phyloP scores from a whole-genome alignment of 2,888 invertebrate species.

The Cyaniris semiargus region DNA sequence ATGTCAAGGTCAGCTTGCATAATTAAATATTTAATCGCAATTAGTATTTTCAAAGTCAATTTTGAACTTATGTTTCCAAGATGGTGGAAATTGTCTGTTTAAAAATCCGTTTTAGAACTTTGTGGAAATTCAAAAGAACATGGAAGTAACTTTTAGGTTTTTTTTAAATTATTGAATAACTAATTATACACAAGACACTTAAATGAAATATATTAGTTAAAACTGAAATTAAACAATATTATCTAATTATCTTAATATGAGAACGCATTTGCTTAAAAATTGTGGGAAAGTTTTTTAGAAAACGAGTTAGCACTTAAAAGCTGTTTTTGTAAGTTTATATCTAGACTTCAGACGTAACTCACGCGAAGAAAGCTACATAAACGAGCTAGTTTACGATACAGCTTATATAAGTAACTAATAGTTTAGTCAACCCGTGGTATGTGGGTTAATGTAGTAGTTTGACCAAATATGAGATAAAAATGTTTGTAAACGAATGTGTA shows the following conservation, averaged over 20 bases:
- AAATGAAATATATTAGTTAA: no score
- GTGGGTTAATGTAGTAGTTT: slow-evolving; percentile 24
- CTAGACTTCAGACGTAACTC: not conserved
- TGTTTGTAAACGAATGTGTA: slow-evolving; percentile 20
- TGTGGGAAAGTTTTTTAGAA: not conserved
- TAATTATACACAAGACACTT: no score
- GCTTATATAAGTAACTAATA: slow-evolving; percentile 1
- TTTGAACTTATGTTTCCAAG: not conserved
- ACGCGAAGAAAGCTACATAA: not conserved
- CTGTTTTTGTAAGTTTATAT: not conserved
- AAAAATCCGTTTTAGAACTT: not conserved
- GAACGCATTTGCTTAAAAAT: not conserved
- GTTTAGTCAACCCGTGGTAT: slow-evolving; percentile 14
- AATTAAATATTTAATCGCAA: slow-evolving; percentile 9
- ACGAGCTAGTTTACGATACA: not conserved
- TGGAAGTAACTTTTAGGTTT: no score
- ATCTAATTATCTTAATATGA: no score
- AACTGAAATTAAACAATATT: no score
- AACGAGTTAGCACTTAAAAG: not conserved
- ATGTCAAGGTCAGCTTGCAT: slow-evolving; percentile 16
- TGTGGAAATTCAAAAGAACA: not conserved
- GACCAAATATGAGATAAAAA: slow-evolving; percentile 27
- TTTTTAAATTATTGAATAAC: no score
- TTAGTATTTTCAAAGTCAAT: slow-evolving; percentile 16
- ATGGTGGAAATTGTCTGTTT: not conserved